Base-by-base conservation (phyloP, 2,888 invertebrate species). In the Pristionchus mayeri region DNA sequence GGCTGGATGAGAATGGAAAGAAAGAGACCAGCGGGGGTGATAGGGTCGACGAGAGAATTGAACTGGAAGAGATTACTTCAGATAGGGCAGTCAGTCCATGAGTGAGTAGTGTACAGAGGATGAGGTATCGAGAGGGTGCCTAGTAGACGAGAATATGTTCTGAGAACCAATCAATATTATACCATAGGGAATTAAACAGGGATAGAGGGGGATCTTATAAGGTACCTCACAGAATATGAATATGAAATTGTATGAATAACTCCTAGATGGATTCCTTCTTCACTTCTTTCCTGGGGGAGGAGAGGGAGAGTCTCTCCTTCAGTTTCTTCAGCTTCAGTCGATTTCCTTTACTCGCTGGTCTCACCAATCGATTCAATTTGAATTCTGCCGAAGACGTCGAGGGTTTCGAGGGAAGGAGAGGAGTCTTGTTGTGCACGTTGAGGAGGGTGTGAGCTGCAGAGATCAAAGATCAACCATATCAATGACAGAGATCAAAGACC, bases 361-460 rank as follows among this genome's bases (percentile, higher is more conserved):
- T 2, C 4, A 81, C 81, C 18, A 81, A 54, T 44, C 81, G 81
- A 81, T 40, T 44, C 34, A 81, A 13, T 60, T 81, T 81, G 81
- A 81, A 81, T 81, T 57, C 21, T 7, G 81, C 40, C 13, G 60
- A 60, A 16, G 60, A 81, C 24, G 40, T 40, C 16, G 63, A 60
- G 16, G 81, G 81, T 7, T 34, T 27, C 18, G 57, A 24, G 63
- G 81, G 81, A 60, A 81, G 40, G 6, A 87, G 80, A 6, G 87
- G 87, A 16, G 84, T 48, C 13, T 85, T 78, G 50, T 87, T 87
- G 44, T 85, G 82, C 13, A 85, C 85, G 37, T 87, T 87, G n/a
- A 87, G 71, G 3, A 87, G 80, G 18, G 85, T 87, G 44, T 87
- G 87, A 16, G 87, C 87, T 87, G 83, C 67, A 86, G 63, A 63